Evolutionary conservation across 64 coral and sea anemone species (phyloP).

Genomic region (Actinia equina): DNA sequence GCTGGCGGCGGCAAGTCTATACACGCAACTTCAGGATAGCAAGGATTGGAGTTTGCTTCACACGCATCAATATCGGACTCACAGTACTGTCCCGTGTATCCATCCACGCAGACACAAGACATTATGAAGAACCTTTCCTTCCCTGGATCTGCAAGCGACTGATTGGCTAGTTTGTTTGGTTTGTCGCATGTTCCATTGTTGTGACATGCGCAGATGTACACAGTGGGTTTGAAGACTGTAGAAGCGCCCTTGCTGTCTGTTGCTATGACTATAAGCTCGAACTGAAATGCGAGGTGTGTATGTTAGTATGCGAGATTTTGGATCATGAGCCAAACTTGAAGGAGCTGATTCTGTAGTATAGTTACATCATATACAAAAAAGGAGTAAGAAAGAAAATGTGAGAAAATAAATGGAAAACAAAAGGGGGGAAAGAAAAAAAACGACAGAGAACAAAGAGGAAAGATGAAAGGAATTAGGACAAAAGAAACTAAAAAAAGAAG

Average conservation of each 20-base stretch:
- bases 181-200: slow-evolving; percentile 12
- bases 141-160: background rate
- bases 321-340: background rate
- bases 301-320: no score
- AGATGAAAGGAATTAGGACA: no score
- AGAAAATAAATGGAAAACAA: no score
- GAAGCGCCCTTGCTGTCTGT: background rate
- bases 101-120: background rate
- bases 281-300: background rate
- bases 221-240: background rate
- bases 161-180: background rate
- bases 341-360: no score
- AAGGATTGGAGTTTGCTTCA: slow-evolving; percentile 15
- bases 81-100: slow-evolving; percentile 35
- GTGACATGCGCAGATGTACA: slow-evolving; percentile 23
- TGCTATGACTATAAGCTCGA: background rate
- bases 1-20: slow-evolving; percentile 23
- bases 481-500: no score
- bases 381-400: no score
- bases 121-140: background rate
- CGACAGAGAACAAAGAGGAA: no score
- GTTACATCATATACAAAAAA: no score
- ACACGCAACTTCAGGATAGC: slow-evolving; percentile 26
- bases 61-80: slow-evolving; percentile 26
- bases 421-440: no score